phyloP scores from a whole-genome alignment of 2,888 invertebrate genomes.

The Trachelus stipa region DNA sequence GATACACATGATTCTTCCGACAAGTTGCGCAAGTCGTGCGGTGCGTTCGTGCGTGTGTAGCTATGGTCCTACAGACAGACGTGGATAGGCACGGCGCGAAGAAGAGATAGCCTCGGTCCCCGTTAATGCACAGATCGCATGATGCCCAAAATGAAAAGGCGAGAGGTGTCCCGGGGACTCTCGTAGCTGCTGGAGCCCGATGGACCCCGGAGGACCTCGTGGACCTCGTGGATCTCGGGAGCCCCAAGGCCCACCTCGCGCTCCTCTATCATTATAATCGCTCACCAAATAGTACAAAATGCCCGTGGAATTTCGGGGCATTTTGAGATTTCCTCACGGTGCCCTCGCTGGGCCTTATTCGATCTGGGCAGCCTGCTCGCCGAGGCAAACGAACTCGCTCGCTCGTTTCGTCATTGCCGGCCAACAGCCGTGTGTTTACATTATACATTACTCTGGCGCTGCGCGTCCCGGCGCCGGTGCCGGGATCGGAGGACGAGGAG shows the following conservation, averaged over 20 bases:
- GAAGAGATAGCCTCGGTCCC: not conserved
- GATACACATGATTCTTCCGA: too few relatives aligned
- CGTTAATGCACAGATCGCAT: slow-evolving; percentile 31
- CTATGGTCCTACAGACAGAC: too few relatives aligned
- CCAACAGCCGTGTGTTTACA: too few relatives aligned
- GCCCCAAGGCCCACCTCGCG: slow-evolving; percentile 26
- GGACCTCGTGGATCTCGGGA: slow-evolving; percentile 3
- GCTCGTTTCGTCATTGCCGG: too few relatives aligned
- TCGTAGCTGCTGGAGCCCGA: too few relatives aligned
- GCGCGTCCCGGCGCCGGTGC: too few relatives aligned
- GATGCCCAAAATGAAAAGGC: slow-evolving; percentile 19
- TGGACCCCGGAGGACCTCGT: too few relatives aligned
- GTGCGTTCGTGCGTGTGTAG: too few relatives aligned
- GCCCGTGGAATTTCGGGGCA: slow-evolving; percentile 20
- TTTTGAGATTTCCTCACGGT: slow-evolving; percentile 28
- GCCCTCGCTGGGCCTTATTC: not conserved
- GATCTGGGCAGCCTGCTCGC: not conserved
- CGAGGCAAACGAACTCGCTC: too few relatives aligned
- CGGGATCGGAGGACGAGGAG: too few relatives aligned
- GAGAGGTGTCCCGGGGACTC: not conserved
- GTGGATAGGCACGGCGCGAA: too few relatives aligned
- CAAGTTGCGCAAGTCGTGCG: slow-evolving; percentile 1
- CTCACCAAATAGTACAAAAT: slow-evolving; percentile 33
- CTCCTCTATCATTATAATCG: slow-evolving; percentile 39
- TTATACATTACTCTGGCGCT: too few relatives aligned